These are phyloP conservation scores for Dolichoris vasculosae DNA, from an alignment of 1,140 invertebrate species.

Conservation along the genomic window DNA sequence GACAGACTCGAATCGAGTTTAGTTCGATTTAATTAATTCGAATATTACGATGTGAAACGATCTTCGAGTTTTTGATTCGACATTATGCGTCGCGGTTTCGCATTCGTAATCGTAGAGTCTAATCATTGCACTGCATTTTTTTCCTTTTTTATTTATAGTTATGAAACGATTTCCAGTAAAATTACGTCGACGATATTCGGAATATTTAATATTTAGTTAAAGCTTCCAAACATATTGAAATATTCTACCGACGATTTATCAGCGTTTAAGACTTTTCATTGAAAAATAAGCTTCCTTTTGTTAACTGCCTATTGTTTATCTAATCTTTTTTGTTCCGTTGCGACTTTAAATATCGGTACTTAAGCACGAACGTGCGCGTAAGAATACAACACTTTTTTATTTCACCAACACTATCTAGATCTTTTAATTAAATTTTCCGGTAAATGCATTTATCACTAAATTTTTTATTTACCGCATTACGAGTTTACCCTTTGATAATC, in stretches of 20 bases:
- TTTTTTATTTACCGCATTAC: slow-evolving; percentile 8
- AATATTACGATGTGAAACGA: background rate
- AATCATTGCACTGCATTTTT: background rate
- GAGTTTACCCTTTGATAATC: background rate
- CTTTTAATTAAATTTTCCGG: slow-evolving; percentile 18
- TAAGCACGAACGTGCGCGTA: background rate
- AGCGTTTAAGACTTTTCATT: background rate
- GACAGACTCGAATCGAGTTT: background rate
- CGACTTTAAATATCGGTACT: slow-evolving; percentile 3
- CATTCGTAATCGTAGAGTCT: background rate
- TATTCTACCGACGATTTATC: background rate
- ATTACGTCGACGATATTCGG: background rate
- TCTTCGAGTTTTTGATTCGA: background rate
- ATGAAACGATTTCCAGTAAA: background rate
- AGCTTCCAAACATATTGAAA: background rate
- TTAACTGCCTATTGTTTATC: slow-evolving; percentile 18
- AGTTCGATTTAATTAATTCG: slow-evolving; percentile 2
- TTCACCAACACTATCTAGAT: slow-evolving; percentile 10
- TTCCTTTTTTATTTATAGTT: background rate
- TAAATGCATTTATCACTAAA: background rate
- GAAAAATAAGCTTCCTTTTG: slow-evolving; percentile 12
- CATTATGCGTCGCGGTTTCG: background rate
- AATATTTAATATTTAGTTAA: background rate
- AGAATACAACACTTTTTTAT: slow-evolving; percentile 6
- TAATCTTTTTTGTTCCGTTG: background rate